A percentile compares a stretch with the other conserved stretches of the same genome.
Evolutionary conservation across 2,797 vertebrate species (phyloP).

Genomic region (Coccyzus lansbergi): DNA sequence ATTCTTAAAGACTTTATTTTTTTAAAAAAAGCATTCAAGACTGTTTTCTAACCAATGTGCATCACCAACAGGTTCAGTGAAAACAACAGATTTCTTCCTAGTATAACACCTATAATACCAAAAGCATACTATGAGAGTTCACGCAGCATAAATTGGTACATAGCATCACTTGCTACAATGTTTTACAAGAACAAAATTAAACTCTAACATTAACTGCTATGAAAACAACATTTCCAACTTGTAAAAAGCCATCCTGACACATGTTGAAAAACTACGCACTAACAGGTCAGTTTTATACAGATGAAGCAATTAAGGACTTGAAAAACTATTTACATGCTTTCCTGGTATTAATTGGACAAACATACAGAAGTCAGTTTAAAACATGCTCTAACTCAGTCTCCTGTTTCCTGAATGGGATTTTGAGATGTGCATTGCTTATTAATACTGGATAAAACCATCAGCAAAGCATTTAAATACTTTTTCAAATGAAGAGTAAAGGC

Average conservation of each 20-base stretch:
- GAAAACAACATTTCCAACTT: constrained; percentile 69
- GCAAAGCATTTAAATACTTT: constrained; percentile 65
- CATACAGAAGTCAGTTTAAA: constrained; percentile 53
- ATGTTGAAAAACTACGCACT: constrained; percentile 74
- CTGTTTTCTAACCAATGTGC: neutral
- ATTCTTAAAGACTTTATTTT: neutral
- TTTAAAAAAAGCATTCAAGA: neutral
- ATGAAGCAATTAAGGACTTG: constrained; percentile 31
- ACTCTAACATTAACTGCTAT: constrained; percentile 67
- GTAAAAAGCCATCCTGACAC: constrained; percentile 66
- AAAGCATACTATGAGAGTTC: constrained; percentile 52
- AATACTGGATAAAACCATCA: constrained; percentile 72
- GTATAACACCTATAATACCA: constrained; percentile 47
- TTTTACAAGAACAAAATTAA: constrained; percentile 52
- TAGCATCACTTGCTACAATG: neutral
- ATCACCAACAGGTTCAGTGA: neutral
- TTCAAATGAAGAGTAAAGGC: constrained; percentile 57
- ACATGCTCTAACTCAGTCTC: constrained; percentile 55
- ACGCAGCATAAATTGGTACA: constrained; percentile 43
- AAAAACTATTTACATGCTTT: constrained; percentile 42
- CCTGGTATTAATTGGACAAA: constrained; percentile 58
- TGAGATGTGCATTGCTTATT: constrained; percentile 50
- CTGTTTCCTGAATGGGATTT: constrained; percentile 56
- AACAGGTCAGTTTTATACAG: constrained; percentile 67
- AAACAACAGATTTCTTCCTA: constrained; percentile 1